phyloP scores from a whole-genome alignment of 2,113 vertebrate species.

The Tylochromis polylepis region DNA sequence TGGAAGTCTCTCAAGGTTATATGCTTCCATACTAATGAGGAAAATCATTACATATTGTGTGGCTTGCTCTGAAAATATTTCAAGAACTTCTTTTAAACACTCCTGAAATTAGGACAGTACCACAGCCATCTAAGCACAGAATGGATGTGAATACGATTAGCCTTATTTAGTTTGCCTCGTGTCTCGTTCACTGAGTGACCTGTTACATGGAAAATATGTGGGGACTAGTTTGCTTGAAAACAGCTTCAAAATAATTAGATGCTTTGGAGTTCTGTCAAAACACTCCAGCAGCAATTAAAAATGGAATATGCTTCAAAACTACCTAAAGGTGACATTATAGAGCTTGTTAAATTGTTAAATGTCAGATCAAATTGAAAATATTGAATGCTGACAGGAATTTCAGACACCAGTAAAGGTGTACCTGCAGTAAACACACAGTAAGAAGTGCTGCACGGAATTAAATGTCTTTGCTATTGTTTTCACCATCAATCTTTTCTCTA shows the following conservation, averaged over 20 bases:
- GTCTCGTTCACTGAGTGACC: not conserved
- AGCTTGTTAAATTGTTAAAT: constrained; percentile 33
- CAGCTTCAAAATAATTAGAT: constrained; percentile 27
- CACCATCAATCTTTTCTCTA: not conserved
- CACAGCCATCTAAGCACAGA: not conserved
- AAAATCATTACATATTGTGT: not conserved
- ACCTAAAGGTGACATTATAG: constrained; percentile 25
- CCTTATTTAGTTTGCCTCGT: not conserved
- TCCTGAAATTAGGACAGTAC: not conserved
- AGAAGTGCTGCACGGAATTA: not conserved
- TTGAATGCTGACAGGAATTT: not conserved
- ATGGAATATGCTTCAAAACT: not conserved
- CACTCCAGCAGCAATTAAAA: constrained; percentile 20
- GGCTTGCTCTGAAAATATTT: not conserved
- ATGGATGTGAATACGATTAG: not conserved
- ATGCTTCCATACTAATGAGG: not conserved
- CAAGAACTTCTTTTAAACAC: not conserved
- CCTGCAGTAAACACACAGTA: not conserved
- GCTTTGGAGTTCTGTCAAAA: constrained; percentile 33
- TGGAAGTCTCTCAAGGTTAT: not conserved
- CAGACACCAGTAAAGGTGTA: not conserved
- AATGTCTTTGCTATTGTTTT: not conserved
- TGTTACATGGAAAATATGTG: not conserved
- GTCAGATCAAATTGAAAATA: constrained; percentile 18
- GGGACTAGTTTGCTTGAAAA: not conserved